Base-by-base conservation (phyloP, 2,797 vertebrate species). In the Lindbergichthys nudifrons region DNA sequence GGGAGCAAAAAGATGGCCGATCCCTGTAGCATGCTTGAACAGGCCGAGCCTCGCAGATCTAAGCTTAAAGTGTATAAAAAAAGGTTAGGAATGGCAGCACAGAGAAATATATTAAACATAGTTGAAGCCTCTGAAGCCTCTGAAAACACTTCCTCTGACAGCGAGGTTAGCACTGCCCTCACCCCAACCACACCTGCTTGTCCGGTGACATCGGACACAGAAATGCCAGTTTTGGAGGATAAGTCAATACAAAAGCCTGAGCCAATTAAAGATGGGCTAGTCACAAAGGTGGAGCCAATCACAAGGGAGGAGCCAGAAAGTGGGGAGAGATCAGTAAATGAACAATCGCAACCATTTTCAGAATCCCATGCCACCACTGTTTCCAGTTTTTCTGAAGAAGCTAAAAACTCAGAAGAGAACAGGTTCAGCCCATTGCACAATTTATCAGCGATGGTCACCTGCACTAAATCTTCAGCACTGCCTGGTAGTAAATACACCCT, bases 401-500 rank as follows among this genome's bases (percentile, higher is more conserved):
- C 48, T 60, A 75, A 84, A 65, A 67, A 77, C 21, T 64, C 73
- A 1, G 16, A 71, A 30, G 87, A 89, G 12, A 80, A 91, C 14
- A 70, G 30, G 41, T 65, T 89, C 21, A 67, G 45, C 61, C 73
- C 79, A 19, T 82, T 89, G 84, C 93, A 92, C 26, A 93, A 93
- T 67, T 68, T 92, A 80, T 92, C 90, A 7, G 72, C 77, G 15
- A 87, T 89, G 67, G 65, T 94, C 81, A 93, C 93, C 79, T 90
- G 93, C 30, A 96, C 96, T 45, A 95, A 96, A 65, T 85, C 94
- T 0, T 96, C 96, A 81, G 95, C 94, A 75, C 89, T 97, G 13
- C 96, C 96, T 72, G 96, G 96, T 72, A 99, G 96, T 92, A 99
- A 99, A 83, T 99, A 99, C n/a, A 97, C 96, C 0, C 94, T 99